Percentiles rank a stretch among this genome's conserved stretches.
Conservation (phyloP, 1,140 invertebrate species). For the Eriocheir sinensis region DNA sequence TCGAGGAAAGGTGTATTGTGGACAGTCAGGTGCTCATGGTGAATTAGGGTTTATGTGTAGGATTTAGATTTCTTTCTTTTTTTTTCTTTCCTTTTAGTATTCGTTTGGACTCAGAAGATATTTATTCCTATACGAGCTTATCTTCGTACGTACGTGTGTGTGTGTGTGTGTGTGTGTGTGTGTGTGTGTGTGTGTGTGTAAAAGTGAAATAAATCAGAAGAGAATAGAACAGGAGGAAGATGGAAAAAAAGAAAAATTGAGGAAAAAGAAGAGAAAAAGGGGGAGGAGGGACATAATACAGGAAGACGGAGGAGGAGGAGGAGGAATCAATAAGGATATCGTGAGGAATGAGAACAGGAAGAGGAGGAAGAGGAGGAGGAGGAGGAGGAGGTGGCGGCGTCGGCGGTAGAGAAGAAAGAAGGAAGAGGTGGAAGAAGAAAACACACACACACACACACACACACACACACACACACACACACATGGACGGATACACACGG, state of each 20-base stretch:
- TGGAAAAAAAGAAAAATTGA: not conserved
- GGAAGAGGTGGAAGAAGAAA: not conserved
- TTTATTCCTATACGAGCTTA: too few species aligned
- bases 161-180: constrained; percentile 43
- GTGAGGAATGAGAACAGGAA: not conserved
- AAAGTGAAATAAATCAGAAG: not conserved
- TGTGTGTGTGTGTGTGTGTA: constrained; percentile 60
- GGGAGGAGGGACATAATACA: not conserved
- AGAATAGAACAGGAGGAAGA: not conserved
- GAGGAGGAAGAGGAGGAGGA: not conserved
- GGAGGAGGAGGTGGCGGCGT: too few species aligned
- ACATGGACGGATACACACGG: constrained; percentile 21
- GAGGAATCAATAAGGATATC: not conserved
- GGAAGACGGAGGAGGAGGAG: not conserved
- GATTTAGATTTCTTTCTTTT: not conserved
- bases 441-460: constrained; percentile 33
- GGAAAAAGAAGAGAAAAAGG: not conserved
- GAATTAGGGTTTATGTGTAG: not conserved
- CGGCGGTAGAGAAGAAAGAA: not conserved
- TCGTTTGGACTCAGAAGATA: too few species aligned
- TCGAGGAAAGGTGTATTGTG: not conserved
- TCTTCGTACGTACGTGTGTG: not conserved
- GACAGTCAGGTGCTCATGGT: not conserved
- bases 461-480: constrained; percentile 39
- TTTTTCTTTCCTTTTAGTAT: constrained; percentile 17